Percentiles rank a stretch among this genome's conserved stretches.
phyloP scores from a whole-genome alignment of 2,113 vertebrate genomes.

The Equus quagga region DNA sequence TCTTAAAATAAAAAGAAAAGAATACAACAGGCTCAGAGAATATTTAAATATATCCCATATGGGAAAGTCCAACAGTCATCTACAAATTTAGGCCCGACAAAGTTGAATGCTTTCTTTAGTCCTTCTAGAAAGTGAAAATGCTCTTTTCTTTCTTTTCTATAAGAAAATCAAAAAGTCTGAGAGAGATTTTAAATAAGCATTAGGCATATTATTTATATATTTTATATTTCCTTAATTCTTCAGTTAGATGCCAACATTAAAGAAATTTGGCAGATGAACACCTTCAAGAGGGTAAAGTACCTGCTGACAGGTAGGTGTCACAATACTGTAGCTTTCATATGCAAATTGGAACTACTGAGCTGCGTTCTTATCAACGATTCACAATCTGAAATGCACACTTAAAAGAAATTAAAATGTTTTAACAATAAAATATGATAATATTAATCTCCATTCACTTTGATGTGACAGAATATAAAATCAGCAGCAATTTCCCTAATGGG shows the following conservation, averaged over 20 bases:
- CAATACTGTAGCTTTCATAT: conserved; percentile 83
- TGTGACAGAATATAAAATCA: conserved; percentile 79
- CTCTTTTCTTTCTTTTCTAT: conserved; percentile 48
- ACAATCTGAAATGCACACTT: conserved; percentile 76
- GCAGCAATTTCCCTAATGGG: conserved; percentile 76
- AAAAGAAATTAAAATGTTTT: conserved; percentile 84
- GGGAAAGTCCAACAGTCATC: conserved; percentile 63
- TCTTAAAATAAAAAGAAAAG: conserved; percentile 72
- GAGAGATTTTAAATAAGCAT: conserved; percentile 39
- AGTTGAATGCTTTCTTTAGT: conserved; percentile 67
- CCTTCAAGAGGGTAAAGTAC: conserved; percentile 55
- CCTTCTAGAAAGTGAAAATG: conserved; percentile 62
- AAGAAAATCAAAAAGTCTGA: conserved; percentile 60
- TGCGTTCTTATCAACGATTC: conserved; percentile 73
- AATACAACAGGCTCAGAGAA: conserved; percentile 56
- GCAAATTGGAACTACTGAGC: conserved; percentile 76
- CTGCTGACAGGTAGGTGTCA: conserved; percentile 80
- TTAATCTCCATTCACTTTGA: conserved; percentile 76
- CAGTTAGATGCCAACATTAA: conserved; percentile 77
- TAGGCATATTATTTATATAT: not conserved
- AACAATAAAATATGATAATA: conserved; percentile 84
- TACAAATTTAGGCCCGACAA: conserved; percentile 63
- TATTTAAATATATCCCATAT: conserved; percentile 71
- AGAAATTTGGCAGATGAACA: conserved; percentile 75
- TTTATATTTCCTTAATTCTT: conserved; percentile 49